Evolutionary conservation across 2,888 invertebrate species (phyloP).

Genomic region (Metellina segmentata): DNA sequence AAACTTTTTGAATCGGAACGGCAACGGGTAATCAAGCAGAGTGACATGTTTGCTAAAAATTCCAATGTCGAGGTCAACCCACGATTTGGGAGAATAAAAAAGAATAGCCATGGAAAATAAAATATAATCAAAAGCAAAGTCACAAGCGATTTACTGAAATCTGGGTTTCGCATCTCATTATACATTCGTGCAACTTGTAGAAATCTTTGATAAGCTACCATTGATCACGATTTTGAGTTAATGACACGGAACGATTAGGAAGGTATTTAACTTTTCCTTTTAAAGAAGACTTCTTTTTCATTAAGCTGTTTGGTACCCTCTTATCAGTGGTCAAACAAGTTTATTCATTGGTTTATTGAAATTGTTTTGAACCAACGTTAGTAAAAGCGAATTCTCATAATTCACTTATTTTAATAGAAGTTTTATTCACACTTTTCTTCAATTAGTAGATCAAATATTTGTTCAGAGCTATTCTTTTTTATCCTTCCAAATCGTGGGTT

Average conservation of each 20-base stretch:
- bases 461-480: background rate
- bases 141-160: background rate
- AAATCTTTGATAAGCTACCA: background rate
- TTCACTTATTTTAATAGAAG: too few relatives aligned
- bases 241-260: too few relatives aligned
- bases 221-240: background rate
- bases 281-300: too few relatives aligned
- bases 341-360: too few relatives aligned
- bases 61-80: background rate
- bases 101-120: background rate
- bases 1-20: constrained; percentile 56
- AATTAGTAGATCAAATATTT: too few relatives aligned
- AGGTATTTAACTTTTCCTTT: too few relatives aligned
- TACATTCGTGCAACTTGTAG: background rate
- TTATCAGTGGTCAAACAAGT: too few relatives aligned
- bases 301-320: too few relatives aligned
- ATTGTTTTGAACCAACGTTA: too few relatives aligned
- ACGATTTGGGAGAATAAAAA: background rate
- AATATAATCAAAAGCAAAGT: background rate
- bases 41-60: constrained; percentile 36
- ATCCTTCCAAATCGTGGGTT: background rate
- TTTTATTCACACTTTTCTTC: too few relatives aligned
- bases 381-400: too few relatives aligned
- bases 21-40: constrained; percentile 38
- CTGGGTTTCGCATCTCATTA: constrained; percentile 7